Conservation (phyloP, 1,140 invertebrate species). For the Bilobella aurantiaca region DNA sequence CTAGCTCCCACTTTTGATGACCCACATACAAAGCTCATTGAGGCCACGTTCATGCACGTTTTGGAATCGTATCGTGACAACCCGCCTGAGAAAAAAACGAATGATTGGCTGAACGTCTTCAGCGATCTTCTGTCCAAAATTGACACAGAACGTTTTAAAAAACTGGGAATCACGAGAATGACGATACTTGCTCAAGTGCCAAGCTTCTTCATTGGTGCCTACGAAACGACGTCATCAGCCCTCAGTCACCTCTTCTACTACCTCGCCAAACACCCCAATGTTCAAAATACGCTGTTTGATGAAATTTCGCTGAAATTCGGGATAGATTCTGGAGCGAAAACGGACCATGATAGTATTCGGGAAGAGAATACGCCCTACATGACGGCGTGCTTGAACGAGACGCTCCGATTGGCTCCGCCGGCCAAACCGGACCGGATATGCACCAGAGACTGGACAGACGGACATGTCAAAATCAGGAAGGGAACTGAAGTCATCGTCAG, state of each 20-base stretch:
- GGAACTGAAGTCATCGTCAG: constrained; percentile 43
- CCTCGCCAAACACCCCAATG: constrained; percentile 47
- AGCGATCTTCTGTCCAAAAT: constrained; percentile 10
- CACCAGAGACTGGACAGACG: background rate
- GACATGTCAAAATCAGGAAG: background rate
- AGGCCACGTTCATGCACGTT: background rate
- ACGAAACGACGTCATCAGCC: constrained; percentile 50
- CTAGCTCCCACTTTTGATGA: too few species aligned
- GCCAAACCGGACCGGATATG: background rate
- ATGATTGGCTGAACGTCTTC: constrained; percentile 15
- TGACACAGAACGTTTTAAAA: background rate
- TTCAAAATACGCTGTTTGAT: constrained; percentile 47
- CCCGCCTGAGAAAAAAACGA: background rate
- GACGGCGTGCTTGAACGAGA: background rate
- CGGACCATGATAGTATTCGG: background rate
- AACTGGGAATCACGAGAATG: constrained; percentile 45
- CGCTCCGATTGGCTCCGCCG: background rate
- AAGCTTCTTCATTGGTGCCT: constrained; percentile 56
- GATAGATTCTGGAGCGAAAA: background rate
- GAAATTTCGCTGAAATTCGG: constrained; percentile 46
- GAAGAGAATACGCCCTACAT: background rate
- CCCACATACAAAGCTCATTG: background rate
- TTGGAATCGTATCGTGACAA: background rate
- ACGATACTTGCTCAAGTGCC: constrained; percentile 54
- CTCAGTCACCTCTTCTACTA: constrained; percentile 47